These are phyloP conservation scores for Odontomyia ornata DNA, from an alignment of 2,888 invertebrate species.

Conservation along the genomic window DNA sequence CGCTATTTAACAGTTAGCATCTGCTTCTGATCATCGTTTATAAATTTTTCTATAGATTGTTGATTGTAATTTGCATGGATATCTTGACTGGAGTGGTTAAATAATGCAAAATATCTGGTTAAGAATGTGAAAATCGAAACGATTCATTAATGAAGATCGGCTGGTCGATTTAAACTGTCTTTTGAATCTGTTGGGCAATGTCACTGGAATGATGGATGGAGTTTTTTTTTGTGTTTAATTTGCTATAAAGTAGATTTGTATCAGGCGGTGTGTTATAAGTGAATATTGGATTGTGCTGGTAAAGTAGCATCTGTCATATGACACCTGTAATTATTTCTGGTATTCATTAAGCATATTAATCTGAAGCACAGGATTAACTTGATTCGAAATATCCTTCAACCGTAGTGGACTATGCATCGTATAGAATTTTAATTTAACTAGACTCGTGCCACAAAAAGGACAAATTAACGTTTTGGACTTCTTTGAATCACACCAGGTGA, in stretches of 20 bases:
- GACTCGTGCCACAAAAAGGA: neutral
- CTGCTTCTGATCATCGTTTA: constrained; percentile 26
- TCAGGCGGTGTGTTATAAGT: too few relatives aligned
- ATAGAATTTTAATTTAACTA: neutral
- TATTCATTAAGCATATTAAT: neutral
- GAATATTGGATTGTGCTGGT: neutral
- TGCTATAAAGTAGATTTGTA: too few relatives aligned
- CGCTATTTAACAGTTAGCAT: constrained; percentile 7
- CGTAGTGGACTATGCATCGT: neutral
- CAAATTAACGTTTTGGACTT: neutral
- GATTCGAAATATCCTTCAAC: neutral
- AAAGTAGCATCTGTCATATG: neutral
- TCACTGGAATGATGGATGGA: constrained; percentile 14
- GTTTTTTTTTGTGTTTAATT: neutral
- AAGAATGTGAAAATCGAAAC: neutral
- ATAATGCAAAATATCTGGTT: neutral
- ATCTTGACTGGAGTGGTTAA: neutral
- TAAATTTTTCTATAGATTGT: constrained; percentile 10
- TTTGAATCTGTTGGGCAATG: neutral
- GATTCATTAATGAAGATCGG: constrained; percentile 25
- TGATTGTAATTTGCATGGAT: constrained; percentile 35
- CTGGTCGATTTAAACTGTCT: neutral
- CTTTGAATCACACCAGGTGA: constrained; percentile 3
- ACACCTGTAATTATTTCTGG: constrained; percentile 1
- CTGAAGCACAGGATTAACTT: constrained; percentile 1